A percentile compares a stretch with the other conserved stretches of the same genome.
phyloP scores from a whole-genome alignment of 2,888 invertebrate species.

The Gonocerus acuteangulatus region DNA sequence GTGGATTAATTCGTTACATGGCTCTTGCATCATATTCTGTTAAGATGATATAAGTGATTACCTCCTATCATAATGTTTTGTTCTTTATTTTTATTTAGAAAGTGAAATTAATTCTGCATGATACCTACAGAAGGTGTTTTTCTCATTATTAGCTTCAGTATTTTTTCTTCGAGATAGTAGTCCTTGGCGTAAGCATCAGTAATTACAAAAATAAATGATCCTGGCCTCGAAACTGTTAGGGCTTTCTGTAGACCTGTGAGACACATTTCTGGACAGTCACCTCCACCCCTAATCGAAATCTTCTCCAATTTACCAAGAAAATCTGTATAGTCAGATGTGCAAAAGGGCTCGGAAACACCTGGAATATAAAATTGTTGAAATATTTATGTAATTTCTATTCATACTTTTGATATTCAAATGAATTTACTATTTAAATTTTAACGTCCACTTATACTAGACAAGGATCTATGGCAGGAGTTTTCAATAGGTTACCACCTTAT shows the following conservation, averaged over 20 bases:
- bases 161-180: slow-evolving; percentile 41
- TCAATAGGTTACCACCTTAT: too few species aligned
- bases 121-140: slow-evolving; percentile 28
- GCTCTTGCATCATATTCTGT: too few species aligned
- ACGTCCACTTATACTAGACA: too few species aligned
- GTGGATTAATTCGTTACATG: too few species aligned
- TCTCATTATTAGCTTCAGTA: slow-evolving; percentile 23
- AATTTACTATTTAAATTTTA: too few species aligned
- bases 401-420: background rate
- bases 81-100: background rate
- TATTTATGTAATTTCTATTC: too few species aligned
- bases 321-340: slow-evolving; percentile 53
- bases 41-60: too few species aligned
- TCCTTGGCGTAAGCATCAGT: slow-evolving; percentile 68
- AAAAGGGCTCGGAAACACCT: slow-evolving; percentile 13
- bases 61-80: too few species aligned
- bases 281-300: slow-evolving; percentile 58
- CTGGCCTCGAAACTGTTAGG: slow-evolving; percentile 55
- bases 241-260: slow-evolving; percentile 59
- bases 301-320: slow-evolving; percentile 52
- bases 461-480: too few species aligned
- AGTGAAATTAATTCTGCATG: background rate
- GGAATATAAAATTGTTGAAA: background rate
- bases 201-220: slow-evolving; percentile 66
- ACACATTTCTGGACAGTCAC: slow-evolving; percentile 67